phyloP scores from a whole-genome alignment of 2,113 vertebrate genomes.

The Argyrosomus japonicus region DNA sequence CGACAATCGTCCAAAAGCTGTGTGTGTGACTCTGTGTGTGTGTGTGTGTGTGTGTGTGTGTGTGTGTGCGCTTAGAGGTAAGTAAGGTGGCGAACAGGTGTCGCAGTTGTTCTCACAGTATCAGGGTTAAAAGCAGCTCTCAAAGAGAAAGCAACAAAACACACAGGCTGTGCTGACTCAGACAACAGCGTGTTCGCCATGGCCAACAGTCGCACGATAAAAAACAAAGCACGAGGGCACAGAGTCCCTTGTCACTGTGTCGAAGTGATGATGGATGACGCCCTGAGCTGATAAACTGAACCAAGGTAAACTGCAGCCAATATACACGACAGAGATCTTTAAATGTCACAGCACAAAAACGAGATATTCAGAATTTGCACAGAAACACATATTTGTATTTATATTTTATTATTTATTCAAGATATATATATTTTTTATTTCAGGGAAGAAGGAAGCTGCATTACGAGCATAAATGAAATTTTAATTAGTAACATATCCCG shows the following conservation, averaged over 20 bases:
- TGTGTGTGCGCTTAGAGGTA: neutral
- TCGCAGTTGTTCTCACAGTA: neutral
- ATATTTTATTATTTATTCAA: neutral
- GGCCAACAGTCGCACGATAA: neutral
- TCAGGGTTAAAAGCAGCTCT: neutral
- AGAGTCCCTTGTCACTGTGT: neutral
- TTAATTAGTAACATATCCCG: slow-evolving; percentile 15
- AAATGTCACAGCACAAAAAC: neutral
- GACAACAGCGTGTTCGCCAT: neutral
- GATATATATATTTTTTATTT: neutral
- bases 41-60: neutral
- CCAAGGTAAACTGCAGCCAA: neutral
- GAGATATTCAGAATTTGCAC: neutral
- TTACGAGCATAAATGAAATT: neutral
- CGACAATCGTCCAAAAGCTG: neutral
- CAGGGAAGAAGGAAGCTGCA: slow-evolving; percentile 8
- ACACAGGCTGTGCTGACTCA: slow-evolving; percentile 8
- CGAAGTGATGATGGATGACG: neutral
- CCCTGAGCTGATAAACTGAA: neutral
- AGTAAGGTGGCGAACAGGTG: neutral
- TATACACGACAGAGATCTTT: neutral
- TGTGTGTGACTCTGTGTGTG: neutral
- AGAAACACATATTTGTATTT: slow-evolving; percentile 2
- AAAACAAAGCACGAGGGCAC: slow-evolving; percentile 7
- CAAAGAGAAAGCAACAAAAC: slow-evolving; percentile 2